Base-by-base conservation (phyloP, 92 coral and sea anemone genomes). In the Pocillopora meandrina region DNA sequence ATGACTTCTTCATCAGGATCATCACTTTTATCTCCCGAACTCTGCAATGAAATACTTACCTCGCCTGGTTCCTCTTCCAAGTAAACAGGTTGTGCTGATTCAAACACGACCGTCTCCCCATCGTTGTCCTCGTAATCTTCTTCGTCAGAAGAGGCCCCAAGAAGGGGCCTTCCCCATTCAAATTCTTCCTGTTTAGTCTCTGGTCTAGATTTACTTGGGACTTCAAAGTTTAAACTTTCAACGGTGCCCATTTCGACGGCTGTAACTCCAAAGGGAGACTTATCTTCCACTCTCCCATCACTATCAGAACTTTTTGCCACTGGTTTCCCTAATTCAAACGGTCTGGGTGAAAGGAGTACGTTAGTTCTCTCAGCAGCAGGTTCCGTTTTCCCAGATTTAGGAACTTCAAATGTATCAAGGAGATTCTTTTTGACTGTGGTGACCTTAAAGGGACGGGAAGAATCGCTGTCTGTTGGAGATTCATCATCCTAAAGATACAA, bases 401-500 rank as follows among this genome's bases (percentile, higher is more conserved):
- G 82, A 63, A 83, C 88, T 47, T 20, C 87, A 59, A 91, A 91
- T 56, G 84, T 79, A 19, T 84, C 87, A 34, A 88, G 76, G 31
- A 79, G 93, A 76, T 88, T 91, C 88, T 80, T 91, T 80, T 85
- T 91, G n/a, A 93, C 92, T 17, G 95, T 74, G 80, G 89, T 88
- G 68, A 93, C 84, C 87, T 84, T 91, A 82, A 93, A 93, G 18
- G 75, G 72, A 52, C n/a, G 56, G 52, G 79, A 18, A 72, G 86
- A 82, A 82, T 82, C 79, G 26, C 63, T 26, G 19, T 61, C 78
- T 52, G 33, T 49, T 55, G 15, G 74, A 16, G 80, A 16, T 49
- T 73, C 86, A 36, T 47, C 79, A 26, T 19, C 86, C 86, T 82
- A 82, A 16, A 82, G 86, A 72, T 82, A 72, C 33, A 82, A 82